Base-by-base conservation (phyloP, 2,888 invertebrate genomes). In the Clitarchus hookeri region DNA sequence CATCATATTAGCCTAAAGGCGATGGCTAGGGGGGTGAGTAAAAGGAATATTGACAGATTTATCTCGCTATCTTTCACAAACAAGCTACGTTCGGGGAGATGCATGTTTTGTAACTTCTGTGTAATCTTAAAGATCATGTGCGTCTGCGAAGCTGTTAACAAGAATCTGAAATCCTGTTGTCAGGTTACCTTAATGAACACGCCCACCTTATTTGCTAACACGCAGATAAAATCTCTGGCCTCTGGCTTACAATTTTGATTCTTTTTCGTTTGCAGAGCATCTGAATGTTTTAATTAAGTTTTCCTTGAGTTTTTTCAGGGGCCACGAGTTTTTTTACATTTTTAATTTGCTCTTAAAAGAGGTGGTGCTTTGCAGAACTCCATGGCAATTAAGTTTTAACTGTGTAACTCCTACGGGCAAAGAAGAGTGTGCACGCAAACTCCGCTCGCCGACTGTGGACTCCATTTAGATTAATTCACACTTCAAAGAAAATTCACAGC, bases 391-490 rank as follows among this genome's bases (percentile, higher is more conserved):
- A 65, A 65, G 65, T 65, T 65, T 65, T 65, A 65, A 65, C 6
- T 23, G 65, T 19, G 16, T 65, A 65, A 65, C 65, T 65, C 19
- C 65, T 19, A 0, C n/a, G n/a, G 36, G 65, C 65, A 23, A 65
- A 19, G n/a, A 19, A 12, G n/a, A 23, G 65, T 4, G 65, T 65
- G 8, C n/a, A 65, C 65, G 16, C 65, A 65, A 23, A 65, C 23
- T 23, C 3, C 36, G 36, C 4, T 36, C 36, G 4, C 36, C 36
- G 65, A 23, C 65, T 65, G 65, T 65, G 65, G 19, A 65, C 65
- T 65, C 65, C 8, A 65, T 65, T 65, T 65, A 65, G 65, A 65
- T 65, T 65, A 65, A 65, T 65, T 65, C 65, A 65, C 65, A 65
- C 65, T 65, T 65, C n/a, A 65, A 65, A 65, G 65, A 65, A 65